Conservation (phyloP, 2,888 invertebrate species). For the Mycalesis mineus region DNA sequence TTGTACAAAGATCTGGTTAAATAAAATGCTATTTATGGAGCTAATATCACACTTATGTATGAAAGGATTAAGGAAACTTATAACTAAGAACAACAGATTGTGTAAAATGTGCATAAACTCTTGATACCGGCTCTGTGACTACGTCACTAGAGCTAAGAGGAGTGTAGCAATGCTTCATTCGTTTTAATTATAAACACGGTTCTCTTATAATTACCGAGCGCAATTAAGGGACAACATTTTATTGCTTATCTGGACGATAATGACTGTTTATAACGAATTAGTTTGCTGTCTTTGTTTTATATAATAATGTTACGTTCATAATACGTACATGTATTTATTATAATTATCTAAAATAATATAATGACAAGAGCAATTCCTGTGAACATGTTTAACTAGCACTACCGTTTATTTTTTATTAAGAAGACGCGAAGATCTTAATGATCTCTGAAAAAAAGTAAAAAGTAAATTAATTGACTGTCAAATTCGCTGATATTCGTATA, state of each 20-base stretch:
- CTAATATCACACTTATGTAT: neutral
- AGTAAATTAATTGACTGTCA: too few species aligned
- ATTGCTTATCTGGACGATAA: slow-evolving; percentile 57
- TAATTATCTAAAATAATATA: too few species aligned
- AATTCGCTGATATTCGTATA: too few species aligned
- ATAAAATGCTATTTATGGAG: too few species aligned
- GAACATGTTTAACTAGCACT: too few species aligned
- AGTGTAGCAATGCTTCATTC: slow-evolving; percentile 64
- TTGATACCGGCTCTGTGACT: slow-evolving; percentile 25
- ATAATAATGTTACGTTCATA: neutral
- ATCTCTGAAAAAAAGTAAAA: too few species aligned
- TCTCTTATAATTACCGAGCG: slow-evolving; percentile 65
- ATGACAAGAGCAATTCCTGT: too few species aligned
- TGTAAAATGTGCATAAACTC: neutral
- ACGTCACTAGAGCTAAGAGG: slow-evolving; percentile 60
- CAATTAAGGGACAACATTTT: slow-evolving; percentile 65
- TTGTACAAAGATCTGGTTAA: too few species aligned
- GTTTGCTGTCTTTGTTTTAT: slow-evolving; percentile 34
- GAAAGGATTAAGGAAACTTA: neutral
- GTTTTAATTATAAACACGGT: slow-evolving; percentile 74
- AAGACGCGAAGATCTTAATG: too few species aligned
- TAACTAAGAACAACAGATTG: neutral
- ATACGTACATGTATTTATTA: too few species aligned
- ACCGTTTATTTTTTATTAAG: too few species aligned
- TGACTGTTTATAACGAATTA: slow-evolving; percentile 49